phyloP scores from a whole-genome alignment of 1,140 invertebrate species.

The Harlomillsia oculata region DNA sequence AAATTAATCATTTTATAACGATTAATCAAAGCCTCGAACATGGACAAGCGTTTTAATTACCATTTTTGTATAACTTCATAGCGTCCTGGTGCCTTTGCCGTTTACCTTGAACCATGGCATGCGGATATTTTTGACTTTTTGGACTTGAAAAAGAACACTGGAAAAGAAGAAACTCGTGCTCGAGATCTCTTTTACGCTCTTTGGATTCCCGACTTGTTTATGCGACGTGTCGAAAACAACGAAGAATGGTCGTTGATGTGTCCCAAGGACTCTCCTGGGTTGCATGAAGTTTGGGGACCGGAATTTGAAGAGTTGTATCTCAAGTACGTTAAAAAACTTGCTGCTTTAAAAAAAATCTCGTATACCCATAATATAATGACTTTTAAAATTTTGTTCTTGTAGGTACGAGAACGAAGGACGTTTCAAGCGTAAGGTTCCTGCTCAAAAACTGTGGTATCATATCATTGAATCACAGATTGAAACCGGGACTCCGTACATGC shows the following conservation, averaged over 20 bases:
- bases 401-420: conserved; percentile 78
- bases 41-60: background rate
- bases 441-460: conserved; percentile 84
- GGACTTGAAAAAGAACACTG: conserved; percentile 88
- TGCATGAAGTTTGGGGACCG: conserved; percentile 86
- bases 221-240: conserved; percentile 86
- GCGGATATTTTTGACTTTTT: conserved; percentile 93
- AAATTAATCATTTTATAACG: conserved; percentile 19
- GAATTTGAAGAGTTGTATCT: conserved; percentile 85
- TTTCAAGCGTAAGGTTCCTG: conserved; percentile 65
- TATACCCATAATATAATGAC: background rate
- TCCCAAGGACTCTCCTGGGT: conserved; percentile 81
- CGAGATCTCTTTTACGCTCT: conserved; percentile 95
- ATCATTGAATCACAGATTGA: conserved; percentile 95
- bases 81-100: conserved; percentile 95
- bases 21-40: background rate
- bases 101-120: conserved; percentile 99
- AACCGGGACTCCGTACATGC: conserved; percentile 96
- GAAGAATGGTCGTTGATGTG: conserved; percentile 93
- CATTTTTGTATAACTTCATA: conserved; percentile 36
- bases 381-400: conserved; percentile 6
- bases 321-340: conserved; percentile 54
- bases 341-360: too few relatives aligned
- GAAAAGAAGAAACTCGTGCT: conserved; percentile 83
- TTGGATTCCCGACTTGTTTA: conserved; percentile 99